Conservation (phyloP, 2,113 vertebrate genomes). For the Lontra canadensis region DNA sequence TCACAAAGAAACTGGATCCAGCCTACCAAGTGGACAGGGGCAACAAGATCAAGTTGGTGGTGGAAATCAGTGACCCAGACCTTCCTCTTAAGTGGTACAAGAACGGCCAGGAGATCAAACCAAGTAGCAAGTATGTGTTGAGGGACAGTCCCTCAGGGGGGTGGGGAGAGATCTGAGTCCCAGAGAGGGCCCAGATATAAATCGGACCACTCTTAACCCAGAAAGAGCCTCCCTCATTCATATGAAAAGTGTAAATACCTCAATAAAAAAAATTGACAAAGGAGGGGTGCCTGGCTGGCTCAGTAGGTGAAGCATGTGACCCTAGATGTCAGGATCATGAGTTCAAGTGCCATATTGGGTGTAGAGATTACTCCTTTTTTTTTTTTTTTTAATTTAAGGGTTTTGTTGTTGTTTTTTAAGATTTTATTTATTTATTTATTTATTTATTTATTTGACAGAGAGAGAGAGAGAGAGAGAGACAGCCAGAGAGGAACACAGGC, state of each 20-base stretch:
- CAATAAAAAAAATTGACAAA: not conserved
- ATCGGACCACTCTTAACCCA: not conserved
- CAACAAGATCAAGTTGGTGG: conserved; percentile 86
- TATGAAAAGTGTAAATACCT: not conserved
- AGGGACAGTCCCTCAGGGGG: not conserved
- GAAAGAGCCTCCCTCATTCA: not conserved
- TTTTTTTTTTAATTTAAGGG: no score
- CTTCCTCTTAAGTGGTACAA: conserved; percentile 90
- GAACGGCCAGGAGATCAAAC: conserved; percentile 92
- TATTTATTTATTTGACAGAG: no score
- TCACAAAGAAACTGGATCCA: conserved; percentile 89
- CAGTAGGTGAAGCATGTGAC: not conserved
- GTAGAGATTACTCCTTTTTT: not conserved
- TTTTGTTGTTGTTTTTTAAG: no score
- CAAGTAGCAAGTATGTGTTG: conserved; percentile 89
- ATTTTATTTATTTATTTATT: no score
- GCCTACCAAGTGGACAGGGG: conserved; percentile 92
- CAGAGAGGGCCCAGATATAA: not conserved
- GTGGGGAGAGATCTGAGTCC: not conserved
- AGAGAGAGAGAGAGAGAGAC: no score
- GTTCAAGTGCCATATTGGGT: not conserved
- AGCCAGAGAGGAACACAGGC: no score
- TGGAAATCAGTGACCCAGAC: conserved; percentile 89
- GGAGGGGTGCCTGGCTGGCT: not conserved
- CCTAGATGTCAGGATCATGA: not conserved